phyloP scores from a whole-genome alignment of 2,888 invertebrate species.

The Tinea semifulvella region DNA sequence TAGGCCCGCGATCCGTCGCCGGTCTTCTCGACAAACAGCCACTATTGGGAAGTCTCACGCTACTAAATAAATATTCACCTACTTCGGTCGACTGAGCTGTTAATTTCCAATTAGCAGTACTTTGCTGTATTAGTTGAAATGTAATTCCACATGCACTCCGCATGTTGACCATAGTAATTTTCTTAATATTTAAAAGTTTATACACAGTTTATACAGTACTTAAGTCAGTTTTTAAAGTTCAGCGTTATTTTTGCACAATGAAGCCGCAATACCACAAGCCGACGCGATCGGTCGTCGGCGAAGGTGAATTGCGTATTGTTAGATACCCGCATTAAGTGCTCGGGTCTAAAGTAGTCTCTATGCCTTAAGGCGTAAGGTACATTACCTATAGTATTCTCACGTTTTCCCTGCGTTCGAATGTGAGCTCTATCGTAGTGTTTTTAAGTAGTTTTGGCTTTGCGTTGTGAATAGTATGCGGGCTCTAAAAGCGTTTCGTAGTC shows the following conservation, averaged over 20 bases:
- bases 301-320: slow-evolving; percentile 67
- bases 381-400: slow-evolving; percentile 19
- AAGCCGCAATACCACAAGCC: slow-evolving; percentile 65
- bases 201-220: slow-evolving; percentile 22
- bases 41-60: slow-evolving; percentile 38
- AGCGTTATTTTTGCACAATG: slow-evolving; percentile 63
- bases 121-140: neutral
- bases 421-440: slow-evolving; percentile 13
- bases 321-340: slow-evolving; percentile 55
- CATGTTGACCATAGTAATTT: no score
- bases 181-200: neutral
- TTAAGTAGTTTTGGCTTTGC: slow-evolving; percentile 26
- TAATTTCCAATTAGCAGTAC: no score
- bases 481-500: slow-evolving; percentile 66
- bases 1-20: slow-evolving; percentile 49
- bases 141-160: neutral
- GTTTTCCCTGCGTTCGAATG: slow-evolving; percentile 24
- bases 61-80: slow-evolving; percentile 7
- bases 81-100: neutral
- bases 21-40: slow-evolving; percentile 51
- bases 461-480: slow-evolving; percentile 34
- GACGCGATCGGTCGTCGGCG: slow-evolving; percentile 44
- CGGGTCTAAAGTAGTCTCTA: slow-evolving; percentile 57
- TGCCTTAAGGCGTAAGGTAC: slow-evolving; percentile 48
- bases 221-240: neutral